phyloP scores from a whole-genome alignment of 2,113 vertebrate species.

The Paraplagusia blochii region DNA sequence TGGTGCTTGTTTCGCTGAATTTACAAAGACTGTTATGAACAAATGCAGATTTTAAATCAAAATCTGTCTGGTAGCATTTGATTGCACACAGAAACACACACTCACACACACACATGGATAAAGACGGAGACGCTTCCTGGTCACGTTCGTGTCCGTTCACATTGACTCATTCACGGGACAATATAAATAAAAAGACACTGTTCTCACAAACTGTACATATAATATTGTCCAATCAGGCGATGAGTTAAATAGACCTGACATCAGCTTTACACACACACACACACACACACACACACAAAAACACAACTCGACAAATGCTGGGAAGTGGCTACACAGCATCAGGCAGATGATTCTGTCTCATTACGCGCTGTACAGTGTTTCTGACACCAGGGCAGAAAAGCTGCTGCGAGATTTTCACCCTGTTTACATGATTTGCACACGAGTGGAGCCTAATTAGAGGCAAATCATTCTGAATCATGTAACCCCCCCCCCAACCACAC shows the following conservation, averaged over 20 bases:
- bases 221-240: slow-evolving; percentile 44
- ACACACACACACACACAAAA: slow-evolving; percentile 24
- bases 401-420: slow-evolving; percentile 21
- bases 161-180: slow-evolving; percentile 49
- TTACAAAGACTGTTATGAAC: slow-evolving; percentile 43
- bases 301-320: slow-evolving; percentile 49
- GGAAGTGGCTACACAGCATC: slow-evolving; percentile 40
- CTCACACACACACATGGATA: slow-evolving; percentile 12
- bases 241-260: slow-evolving; percentile 58
- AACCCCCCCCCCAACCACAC: slow-evolving; percentile 14
- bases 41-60: slow-evolving; percentile 31
- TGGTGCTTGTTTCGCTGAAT: slow-evolving; percentile 51
- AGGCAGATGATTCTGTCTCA: slow-evolving; percentile 36
- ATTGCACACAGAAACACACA: slow-evolving; percentile 29
- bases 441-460: slow-evolving; percentile 36
- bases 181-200: slow-evolving; percentile 32
- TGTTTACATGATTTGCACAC: slow-evolving; percentile 21
- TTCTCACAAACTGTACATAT: slow-evolving; percentile 61
- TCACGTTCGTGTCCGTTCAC: slow-evolving; percentile 40
- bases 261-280: slow-evolving; percentile 59
- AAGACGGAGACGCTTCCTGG: slow-evolving; percentile 22
- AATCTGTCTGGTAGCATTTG: slow-evolving; percentile 32
- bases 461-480: slow-evolving; percentile 45
- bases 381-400: slow-evolving; percentile 27
- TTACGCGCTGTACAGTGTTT: slow-evolving; percentile 39